Evolutionary conservation across 2,888 invertebrate genomes (phyloP), one percentile per base, ranked within the genome.

Genomic region (Synergus gifuensis): DNA sequence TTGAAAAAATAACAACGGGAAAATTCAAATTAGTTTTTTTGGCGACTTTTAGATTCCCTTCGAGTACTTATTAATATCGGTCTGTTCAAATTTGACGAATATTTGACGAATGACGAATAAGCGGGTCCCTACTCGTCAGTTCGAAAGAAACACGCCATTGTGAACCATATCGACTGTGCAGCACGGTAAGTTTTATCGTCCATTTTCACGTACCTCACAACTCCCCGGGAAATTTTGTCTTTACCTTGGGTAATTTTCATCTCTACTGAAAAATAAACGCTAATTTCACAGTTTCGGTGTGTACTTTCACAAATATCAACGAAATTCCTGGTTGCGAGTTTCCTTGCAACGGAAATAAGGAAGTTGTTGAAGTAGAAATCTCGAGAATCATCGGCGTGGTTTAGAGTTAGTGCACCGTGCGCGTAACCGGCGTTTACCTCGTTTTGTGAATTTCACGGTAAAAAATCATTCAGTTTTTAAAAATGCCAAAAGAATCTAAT

Each of bases 101-200:
- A 28, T 28, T 28, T 28, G 22, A 28, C 79, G 77, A 81, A 79
- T 79, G 78, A 79, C 78, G 76, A 79, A 76, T 78, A n/a, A 62
- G 79, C 79, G 76, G 44, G 76, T 58, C 78, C 28, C 58, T 73
- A 76, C 63, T 78, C 78, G 73, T 64, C 76, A 42, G 76, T 66
- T 76, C 78, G 54, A 66, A 80, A 94, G 95, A 95, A 54, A 54
- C 54, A 96, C 96, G 96, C 96, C 96, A 96, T 96, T 96, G 96
- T 96, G 95, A 95, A 94, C 96, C 95, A 94, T 96, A 96, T 95
- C 95, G 95, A 95, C 96, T 95, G 94, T 93, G 92, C 89, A 90
- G 92, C 92, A 93, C 93, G 93, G 93, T 93, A 93, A 94, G 94
- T 94, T 94, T 93, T 94, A 95, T 95, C 96, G 93, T 92, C 92